Base-by-base conservation (phyloP, 2,797 vertebrate genomes). In the Megaceryle alcyon region DNA sequence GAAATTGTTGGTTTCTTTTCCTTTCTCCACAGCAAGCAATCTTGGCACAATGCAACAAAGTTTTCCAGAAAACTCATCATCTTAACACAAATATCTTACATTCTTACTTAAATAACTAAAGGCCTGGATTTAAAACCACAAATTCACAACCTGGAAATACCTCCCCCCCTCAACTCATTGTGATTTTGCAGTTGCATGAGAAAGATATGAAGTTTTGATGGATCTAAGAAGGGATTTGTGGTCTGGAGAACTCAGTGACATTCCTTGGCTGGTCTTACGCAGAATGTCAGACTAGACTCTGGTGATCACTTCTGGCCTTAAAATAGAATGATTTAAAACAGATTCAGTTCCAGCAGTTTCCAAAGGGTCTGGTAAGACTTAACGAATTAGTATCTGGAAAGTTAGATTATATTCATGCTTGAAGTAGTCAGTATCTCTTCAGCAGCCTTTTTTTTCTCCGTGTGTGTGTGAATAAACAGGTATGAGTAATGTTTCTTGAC, bases 281-380 rank as follows among this genome's bases (percentile, higher is more conserved):
- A 94, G 80, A 95, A 94, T 59, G 54, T 91, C 82, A 96, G 66
- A 88, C 80, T 90, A 94, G 89, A 91, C 85, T 78, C 84, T 88
- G 37, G 48, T 88, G 94, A 94, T 96, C 73, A 77, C 95, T 72
- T 43, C 37, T n/a, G 51, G 29, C 21, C 29, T 96, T 92, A 96
- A 96, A 96, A 95, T 90, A 88, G 87, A 88, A 88, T 94, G 91
- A 94, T 94, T 92, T 86, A 90, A 96, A 95, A 79, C 91, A 96
- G 87, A 88, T 96, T 77, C 73, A 31, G 43, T 96, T 95, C 88
- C 95, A 94, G 91, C 61, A 92, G 84, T 96, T 96, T 96, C 87
- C 92, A 66, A 95, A 95, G 72, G 82, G 80, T 84, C 94, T 96
- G 92, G 73, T 94, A 96, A 94, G 80, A 86, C 68, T 96, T 94